Evolutionary conservation across 2,888 invertebrate species (phyloP).

Genomic region (Leucophora obtusa): DNA sequence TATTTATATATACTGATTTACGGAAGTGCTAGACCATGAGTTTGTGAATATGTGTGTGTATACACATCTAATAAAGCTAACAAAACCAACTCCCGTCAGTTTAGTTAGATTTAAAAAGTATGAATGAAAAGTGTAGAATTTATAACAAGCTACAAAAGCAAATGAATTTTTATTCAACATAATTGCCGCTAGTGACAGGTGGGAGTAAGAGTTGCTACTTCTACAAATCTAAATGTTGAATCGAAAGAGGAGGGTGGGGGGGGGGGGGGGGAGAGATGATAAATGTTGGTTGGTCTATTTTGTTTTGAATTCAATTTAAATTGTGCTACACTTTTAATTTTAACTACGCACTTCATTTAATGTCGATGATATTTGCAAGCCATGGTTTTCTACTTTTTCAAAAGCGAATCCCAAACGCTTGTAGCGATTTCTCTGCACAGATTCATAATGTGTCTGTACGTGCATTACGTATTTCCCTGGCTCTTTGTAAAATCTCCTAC

Average conservation of each 20-base stretch:
- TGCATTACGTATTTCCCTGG: constrained; percentile 37
- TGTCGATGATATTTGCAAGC: constrained; percentile 16
- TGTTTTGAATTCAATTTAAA: constrained; percentile 18
- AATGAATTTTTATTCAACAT: constrained; percentile 17
- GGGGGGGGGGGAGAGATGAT: no score
- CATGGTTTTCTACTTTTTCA: constrained; percentile 5
- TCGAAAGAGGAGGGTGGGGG: neutral
- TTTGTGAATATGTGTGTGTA: neutral
- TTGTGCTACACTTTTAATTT: neutral
- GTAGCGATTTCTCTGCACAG: constrained; percentile 28
- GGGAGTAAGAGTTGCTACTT: constrained; percentile 3
- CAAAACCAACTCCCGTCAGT: neutral
- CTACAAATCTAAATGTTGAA: neutral
- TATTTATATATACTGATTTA: constrained; percentile 28
- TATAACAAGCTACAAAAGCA: neutral
- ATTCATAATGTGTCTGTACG: constrained; percentile 43
- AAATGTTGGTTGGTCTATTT: neutral
- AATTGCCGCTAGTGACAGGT: constrained; percentile 33
- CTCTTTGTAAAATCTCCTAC: neutral
- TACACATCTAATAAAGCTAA: neutral
- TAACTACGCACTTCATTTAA: constrained; percentile 14
- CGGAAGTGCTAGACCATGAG: constrained; percentile 58
- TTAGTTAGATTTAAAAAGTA: neutral
- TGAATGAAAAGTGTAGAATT: neutral
- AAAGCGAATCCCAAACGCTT: constrained; percentile 31